These are phyloP conservation scores for Pseudomyrmex dendroicus DNA, from an alignment of 1,140 invertebrate genomes.

Conservation along the genomic window DNA sequence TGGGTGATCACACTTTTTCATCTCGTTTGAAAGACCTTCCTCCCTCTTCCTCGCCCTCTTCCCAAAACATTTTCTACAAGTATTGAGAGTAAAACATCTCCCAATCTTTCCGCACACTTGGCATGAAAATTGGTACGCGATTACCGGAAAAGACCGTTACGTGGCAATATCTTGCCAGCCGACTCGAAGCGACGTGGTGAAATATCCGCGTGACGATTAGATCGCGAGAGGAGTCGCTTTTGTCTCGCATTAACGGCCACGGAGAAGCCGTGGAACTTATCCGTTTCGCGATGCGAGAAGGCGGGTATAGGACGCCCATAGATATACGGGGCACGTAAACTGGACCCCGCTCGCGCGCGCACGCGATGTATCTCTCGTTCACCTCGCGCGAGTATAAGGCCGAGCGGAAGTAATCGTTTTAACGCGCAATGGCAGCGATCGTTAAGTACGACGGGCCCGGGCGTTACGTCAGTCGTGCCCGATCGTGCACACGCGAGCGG, in stretches of 20 bases:
- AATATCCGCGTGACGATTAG: constrained; percentile 58
- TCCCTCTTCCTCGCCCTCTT: too few species aligned
- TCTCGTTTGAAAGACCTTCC: not conserved
- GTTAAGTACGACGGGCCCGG: constrained; percentile 72
- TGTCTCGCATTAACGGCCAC: constrained; percentile 51
- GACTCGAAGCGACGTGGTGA: not conserved
- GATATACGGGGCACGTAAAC: constrained; percentile 57
- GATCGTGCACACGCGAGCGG: constrained; percentile 61
- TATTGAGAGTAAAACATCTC: too few species aligned
- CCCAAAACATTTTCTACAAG: too few species aligned
- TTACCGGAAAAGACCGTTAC: not conserved
- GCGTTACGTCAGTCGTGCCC: constrained; percentile 67
- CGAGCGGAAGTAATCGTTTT: constrained; percentile 82
- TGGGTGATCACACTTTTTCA: not conserved
- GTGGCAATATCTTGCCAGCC: not conserved
- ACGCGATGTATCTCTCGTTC: constrained; percentile 59
- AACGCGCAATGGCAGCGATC: constrained; percentile 78
- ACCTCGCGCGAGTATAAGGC: constrained; percentile 51
- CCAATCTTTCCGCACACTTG: not conserved
- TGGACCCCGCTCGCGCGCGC: constrained; percentile 30
- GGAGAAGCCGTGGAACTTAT: constrained; percentile 55
- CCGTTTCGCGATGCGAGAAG: constrained; percentile 22
- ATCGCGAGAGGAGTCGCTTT: constrained; percentile 55
- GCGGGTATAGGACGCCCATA: constrained; percentile 47
- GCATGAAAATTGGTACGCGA: constrained; percentile 3